Evolutionary conservation across 1,140 invertebrate genomes (phyloP).

Genomic region (Atta texana): DNA sequence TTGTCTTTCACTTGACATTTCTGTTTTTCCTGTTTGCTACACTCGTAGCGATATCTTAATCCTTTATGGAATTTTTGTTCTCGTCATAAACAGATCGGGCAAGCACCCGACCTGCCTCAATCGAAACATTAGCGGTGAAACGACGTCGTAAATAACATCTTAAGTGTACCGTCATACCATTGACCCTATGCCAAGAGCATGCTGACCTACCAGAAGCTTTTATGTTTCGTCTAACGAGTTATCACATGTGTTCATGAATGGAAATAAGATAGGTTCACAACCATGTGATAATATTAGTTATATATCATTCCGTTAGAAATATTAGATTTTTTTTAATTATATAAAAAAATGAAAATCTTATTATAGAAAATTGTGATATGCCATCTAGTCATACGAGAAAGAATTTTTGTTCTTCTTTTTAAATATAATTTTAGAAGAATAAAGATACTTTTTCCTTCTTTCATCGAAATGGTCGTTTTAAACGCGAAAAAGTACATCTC

Average conservation of each 20-base stretch:
- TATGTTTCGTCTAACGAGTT: slow-evolving; percentile 62
- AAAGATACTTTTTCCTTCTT: slow-evolving; percentile 12
- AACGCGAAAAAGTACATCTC: slow-evolving; percentile 36
- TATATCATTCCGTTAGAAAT: neutral
- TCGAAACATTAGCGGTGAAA: slow-evolving; percentile 82
- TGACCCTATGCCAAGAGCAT: slow-evolving; percentile 70
- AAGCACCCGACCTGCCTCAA: slow-evolving; percentile 82
- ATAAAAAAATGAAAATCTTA: neutral
- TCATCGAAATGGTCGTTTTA: slow-evolving; percentile 34
- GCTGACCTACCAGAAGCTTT: slow-evolving; percentile 65
- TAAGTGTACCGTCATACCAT: slow-evolving; percentile 81
- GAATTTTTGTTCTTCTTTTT: neutral
- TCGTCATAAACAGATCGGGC: slow-evolving; percentile 84
- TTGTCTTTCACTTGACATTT: slow-evolving; percentile 33
- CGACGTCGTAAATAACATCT: slow-evolving; percentile 84
- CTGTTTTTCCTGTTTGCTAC: slow-evolving; percentile 21
- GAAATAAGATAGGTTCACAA: neutral
- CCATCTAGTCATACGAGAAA: neutral
- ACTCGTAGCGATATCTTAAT: slow-evolving; percentile 26
- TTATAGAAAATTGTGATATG: neutral
- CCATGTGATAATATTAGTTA: neutral
- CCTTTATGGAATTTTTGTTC: slow-evolving; percentile 59
- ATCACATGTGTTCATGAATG: neutral
- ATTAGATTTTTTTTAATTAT: neutral
- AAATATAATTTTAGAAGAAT: slow-evolving; percentile 5